A percentile compares a stretch with the other conserved stretches of the same genome.
Conservation (phyloP, 1,140 invertebrate species). For the Hormaphis cornu region DNA sequence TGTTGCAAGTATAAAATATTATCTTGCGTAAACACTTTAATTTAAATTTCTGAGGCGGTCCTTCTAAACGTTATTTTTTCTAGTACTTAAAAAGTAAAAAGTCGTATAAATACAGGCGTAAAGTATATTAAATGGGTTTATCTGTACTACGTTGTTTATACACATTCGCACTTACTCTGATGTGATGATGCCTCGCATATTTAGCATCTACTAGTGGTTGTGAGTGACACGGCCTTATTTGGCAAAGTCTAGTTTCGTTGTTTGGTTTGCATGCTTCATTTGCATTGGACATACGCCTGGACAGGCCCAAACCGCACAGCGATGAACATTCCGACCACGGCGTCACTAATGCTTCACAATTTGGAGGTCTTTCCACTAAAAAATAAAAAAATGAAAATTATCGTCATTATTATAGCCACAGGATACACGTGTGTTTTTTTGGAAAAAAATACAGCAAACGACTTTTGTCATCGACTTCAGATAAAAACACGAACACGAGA, state of each 20-base stretch:
- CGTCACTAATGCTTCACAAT: conserved; percentile 43
- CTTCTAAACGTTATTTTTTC: no score
- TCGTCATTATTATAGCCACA: no score
- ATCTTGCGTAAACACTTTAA: no score
- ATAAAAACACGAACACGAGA: no score
- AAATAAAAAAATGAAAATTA: conserved; percentile 2
- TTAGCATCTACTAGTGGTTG: conserved; percentile 33
- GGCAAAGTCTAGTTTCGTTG: conserved; percentile 55
- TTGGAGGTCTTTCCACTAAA: conserved; percentile 43
- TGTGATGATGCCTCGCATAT: conserved; percentile 39
- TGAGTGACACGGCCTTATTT: conserved; percentile 44
- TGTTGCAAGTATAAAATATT: no score
- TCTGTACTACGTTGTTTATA: not conserved
- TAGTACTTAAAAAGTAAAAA: no score
- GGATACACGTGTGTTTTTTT: no score
- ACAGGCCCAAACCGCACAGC: conserved; percentile 54
- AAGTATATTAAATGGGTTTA: no score
- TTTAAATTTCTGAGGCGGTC: no score
- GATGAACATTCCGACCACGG: conserved; percentile 55
- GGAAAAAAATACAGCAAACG: no score
- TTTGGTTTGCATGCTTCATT: conserved; percentile 49
- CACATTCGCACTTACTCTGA: conserved; percentile 40
- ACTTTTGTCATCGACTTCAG: no score
- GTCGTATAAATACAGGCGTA: no score
- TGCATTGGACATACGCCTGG: conserved; percentile 51